A percentile compares a stretch with the other conserved stretches of the same genome.
phyloP scores from a whole-genome alignment of 2,888 invertebrate genomes.

The Conus canariensis region DNA sequence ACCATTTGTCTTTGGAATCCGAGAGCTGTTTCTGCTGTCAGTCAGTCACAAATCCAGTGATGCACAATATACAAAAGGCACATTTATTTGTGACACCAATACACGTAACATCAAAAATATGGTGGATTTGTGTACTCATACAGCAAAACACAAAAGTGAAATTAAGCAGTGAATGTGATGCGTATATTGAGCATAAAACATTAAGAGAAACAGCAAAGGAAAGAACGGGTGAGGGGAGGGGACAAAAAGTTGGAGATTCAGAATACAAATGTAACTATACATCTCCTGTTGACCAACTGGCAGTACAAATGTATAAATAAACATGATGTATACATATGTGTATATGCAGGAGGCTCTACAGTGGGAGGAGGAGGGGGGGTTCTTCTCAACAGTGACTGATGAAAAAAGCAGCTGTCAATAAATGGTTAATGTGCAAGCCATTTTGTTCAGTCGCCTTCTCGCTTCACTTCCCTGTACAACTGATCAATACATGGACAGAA shows the following conservation, averaged over 20 bases:
- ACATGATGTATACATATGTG: neutral
- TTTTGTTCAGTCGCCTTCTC: conserved; percentile 38
- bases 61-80: conserved; percentile 24
- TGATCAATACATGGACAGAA: neutral
- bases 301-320: conserved; percentile 28
- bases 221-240: neutral
- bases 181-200: conserved; percentile 36
- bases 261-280: conserved; percentile 20
- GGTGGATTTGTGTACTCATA: conserved; percentile 34
- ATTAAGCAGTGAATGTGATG: conserved; percentile 34
- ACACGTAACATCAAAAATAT: conserved; percentile 33
- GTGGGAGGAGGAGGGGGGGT: neutral
- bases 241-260: conserved; percentile 6
- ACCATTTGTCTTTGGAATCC: too few species aligned
- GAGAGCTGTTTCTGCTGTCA: neutral
- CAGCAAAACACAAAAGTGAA: neutral
- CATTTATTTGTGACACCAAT: conserved; percentile 38
- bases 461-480: conserved; percentile 23
- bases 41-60: neutral
- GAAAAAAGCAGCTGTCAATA: neutral
- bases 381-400: neutral
- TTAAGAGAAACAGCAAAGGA: neutral
- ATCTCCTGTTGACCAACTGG: conserved; percentile 2
- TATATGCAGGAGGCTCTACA: neutral
- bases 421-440: conserved; percentile 29